Evolutionary conservation across 2,797 vertebrate genomes (phyloP), one percentile per base, ranked within the genome.

Genomic region (Galago senegalensis): DNA sequence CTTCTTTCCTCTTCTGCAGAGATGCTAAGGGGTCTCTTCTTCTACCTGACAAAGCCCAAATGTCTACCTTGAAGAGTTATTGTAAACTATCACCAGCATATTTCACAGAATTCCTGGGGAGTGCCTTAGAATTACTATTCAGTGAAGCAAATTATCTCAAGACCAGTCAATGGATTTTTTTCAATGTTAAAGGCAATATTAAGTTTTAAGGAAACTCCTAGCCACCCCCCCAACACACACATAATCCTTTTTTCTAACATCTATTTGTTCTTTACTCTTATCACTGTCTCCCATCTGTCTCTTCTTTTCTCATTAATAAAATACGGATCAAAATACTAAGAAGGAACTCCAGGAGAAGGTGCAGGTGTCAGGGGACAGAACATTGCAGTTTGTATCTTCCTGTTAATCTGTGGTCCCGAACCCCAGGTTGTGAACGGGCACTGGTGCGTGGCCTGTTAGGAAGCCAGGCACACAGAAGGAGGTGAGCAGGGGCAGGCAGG

Each of bases 211-310:
- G 49, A 83, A 76, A 73, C 7, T 75, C 3, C 6, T 58, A 40
- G 2, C 34, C 20, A n/a, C 58, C 13, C 65, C 29, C 63, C 49
- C 65, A 13, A 65, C 63, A 43, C 25, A 16, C 21, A 76, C 31
- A 46, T 8, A 37, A 23, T 85, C 17, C 80, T 94, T 75, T 94
- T 82, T 67, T 46, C n/a, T 93, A 95, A 77, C 1, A 73, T 63
- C 27, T 88, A 29, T 89, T 86, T 91, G 40, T 58, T 87, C 43
- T 92, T 84, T 76, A 25, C 14, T 91, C 9, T 58, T 58, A 14
- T 23, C 46, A 21, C 20, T 89, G 25, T 58, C 5, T 84, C 25
- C 11, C 31, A 69, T 94, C n/a, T 34, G 1, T 49, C 34, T 73
- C 37, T 29, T 14, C 10, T 80, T 69, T 87, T 46, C 46, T 92